phyloP scores from a whole-genome alignment of 2,888 invertebrate species.

The Labia minor region DNA sequence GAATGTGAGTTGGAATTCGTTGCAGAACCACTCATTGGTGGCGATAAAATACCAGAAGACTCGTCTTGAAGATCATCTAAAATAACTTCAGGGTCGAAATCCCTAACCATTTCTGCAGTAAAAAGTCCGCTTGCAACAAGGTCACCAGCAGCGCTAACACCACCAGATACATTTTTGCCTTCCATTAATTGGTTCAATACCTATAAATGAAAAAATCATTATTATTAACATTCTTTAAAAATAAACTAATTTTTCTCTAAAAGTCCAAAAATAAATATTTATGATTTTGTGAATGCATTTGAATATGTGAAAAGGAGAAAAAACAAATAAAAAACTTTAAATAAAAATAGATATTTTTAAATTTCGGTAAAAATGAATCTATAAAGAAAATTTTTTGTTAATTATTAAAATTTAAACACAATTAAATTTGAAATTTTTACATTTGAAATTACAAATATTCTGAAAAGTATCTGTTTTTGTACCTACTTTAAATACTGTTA shows the following conservation, averaged over 20 bases:
- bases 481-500: constrained; percentile 51
- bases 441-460: too few relatives aligned
- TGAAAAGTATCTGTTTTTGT: too few relatives aligned
- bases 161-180: constrained; percentile 39
- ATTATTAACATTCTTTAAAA: not conserved
- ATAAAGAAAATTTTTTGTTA: too few relatives aligned
- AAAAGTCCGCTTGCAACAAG: constrained; percentile 36
- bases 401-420: too few relatives aligned
- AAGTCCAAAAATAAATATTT: too few relatives aligned
- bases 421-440: too few relatives aligned
- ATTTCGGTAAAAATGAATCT: too few relatives aligned
- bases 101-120: constrained; percentile 47
- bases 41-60: constrained; percentile 23
- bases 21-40: constrained; percentile 21
- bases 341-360: too few relatives aligned
- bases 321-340: too few relatives aligned
- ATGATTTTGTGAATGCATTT: not conserved
- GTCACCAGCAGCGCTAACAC: constrained; percentile 18
- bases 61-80: constrained; percentile 48
- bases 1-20: constrained; percentile 38
- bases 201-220: constrained; percentile 33
- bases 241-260: not conserved
- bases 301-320: not conserved
- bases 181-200: constrained; percentile 50
- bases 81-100: constrained; percentile 62